A percentile compares a stretch with the other conserved stretches of the same genome.
Evolutionary conservation across 2,113 vertebrate genomes (phyloP).

Genomic region (Ifrita kowaldi): DNA sequence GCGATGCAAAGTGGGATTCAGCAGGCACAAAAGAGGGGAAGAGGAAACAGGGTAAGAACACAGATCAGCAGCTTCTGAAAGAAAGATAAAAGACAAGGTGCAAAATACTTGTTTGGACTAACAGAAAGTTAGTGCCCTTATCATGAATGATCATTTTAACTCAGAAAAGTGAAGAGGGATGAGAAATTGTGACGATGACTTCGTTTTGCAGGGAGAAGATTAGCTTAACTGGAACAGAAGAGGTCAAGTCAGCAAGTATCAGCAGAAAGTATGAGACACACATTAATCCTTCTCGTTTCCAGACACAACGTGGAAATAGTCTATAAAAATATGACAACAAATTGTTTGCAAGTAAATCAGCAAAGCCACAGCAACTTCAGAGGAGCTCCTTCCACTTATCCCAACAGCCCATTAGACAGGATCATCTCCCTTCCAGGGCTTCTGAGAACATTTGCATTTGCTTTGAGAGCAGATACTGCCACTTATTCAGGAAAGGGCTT

Average conservation of each 20-base stretch:
- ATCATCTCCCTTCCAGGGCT: neutral
- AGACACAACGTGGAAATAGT: neutral
- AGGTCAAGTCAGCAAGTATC: neutral
- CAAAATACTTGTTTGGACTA: neutral
- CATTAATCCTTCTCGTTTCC: neutral
- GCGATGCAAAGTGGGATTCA: neutral
- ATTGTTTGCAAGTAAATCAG: neutral
- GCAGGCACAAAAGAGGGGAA: neutral
- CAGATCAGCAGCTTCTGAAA: neutral
- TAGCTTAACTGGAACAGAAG: neutral
- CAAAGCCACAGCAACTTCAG: neutral
- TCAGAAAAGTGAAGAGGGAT: neutral
- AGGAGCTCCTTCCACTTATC: neutral
- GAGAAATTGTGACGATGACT: neutral
- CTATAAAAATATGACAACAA: neutral
- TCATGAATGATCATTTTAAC: neutral
- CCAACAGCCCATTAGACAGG: neutral
- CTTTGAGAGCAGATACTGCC: neutral
- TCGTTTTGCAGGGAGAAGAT: neutral
- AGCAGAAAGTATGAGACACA: neutral
- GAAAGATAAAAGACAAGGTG: neutral
- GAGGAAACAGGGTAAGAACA: neutral
- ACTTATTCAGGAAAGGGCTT: neutral
- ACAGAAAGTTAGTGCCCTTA: neutral
- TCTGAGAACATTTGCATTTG: neutral